A percentile compares a stretch with the other conserved stretches of the same genome.
These are phyloP conservation scores for Drosophila cardini DNA, from an alignment of 1,140 invertebrate species.

Conservation along the genomic window DNA sequence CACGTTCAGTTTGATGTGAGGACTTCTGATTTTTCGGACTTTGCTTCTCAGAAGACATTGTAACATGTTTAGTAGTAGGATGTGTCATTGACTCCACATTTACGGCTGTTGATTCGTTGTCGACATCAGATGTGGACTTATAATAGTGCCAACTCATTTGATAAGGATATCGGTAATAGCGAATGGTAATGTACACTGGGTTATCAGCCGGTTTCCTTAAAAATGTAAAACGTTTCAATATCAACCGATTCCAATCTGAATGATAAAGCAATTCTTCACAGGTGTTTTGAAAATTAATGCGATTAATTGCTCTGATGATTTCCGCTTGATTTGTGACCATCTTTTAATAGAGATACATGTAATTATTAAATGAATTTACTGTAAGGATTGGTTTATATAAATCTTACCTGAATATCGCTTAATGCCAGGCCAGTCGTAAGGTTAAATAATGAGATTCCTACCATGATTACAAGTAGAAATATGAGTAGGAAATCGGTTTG, in stretches of 20 bases:
- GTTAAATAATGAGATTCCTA: constrained; percentile 8
- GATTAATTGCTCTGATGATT: neutral
- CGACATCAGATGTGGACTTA: neutral
- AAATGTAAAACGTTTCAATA: neutral
- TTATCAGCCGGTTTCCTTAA: neutral
- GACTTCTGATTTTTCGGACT: too few species aligned
- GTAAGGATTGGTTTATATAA: neutral
- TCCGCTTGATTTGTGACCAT: constrained; percentile 4
- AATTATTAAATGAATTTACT: neutral
- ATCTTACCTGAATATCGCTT: constrained; percentile 14
- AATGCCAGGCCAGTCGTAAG: neutral
- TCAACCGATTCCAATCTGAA: neutral
- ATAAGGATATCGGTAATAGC: neutral
- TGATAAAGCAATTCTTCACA: constrained; percentile 8
- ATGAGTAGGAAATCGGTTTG: neutral
- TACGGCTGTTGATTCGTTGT: neutral
- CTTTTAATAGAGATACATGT: neutral
- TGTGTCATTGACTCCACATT: neutral
- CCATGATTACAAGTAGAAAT: neutral
- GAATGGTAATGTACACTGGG: neutral
- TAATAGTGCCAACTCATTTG: neutral
- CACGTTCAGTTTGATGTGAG: too few species aligned
- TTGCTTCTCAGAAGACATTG: too few species aligned
- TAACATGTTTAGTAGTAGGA: too few species aligned
- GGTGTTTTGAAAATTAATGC: neutral